These are phyloP conservation scores for Gambelia wislizenii DNA, from an alignment of 2,797 vertebrate species.

Conservation along the genomic window DNA sequence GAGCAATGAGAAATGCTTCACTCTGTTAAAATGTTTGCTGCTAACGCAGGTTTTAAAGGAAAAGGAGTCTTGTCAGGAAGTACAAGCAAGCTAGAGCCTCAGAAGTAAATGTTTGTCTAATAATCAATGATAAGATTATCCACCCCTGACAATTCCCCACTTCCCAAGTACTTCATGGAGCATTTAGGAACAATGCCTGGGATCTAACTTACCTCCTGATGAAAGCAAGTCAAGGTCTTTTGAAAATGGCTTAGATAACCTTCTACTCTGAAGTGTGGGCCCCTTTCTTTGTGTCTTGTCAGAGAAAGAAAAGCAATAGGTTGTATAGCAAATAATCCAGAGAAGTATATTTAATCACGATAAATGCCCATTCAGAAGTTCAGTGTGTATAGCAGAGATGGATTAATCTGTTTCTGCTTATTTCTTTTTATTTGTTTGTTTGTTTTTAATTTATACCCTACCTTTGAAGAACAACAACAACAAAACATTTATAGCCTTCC, in stretches of 20 bases:
- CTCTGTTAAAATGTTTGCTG: not conserved
- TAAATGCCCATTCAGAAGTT: not conserved
- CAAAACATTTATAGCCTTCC: not conserved
- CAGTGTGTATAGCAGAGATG: not conserved
- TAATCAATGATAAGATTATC: constrained; percentile 7
- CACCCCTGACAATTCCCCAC: not conserved
- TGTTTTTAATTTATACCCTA: too few relatives aligned
- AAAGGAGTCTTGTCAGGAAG: not conserved
- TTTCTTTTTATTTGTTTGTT: too few relatives aligned
- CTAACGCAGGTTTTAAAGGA: constrained; percentile 1
- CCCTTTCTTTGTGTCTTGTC: not conserved
- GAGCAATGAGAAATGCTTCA: not conserved
- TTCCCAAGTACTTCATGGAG: constrained; percentile 10
- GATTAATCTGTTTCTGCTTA: not conserved
- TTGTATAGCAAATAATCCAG: not conserved
- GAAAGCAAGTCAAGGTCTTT: constrained; percentile 14
- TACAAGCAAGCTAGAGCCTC: not conserved
- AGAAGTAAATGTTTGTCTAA: constrained; percentile 20
- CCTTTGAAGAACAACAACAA: too few relatives aligned
- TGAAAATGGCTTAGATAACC: constrained; percentile 5
- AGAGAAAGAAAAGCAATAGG: not conserved
- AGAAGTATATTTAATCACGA: not conserved
- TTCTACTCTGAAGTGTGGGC: not conserved
- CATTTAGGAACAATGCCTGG: constrained; percentile 19
- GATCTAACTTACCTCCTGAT: constrained; percentile 9